These are phyloP conservation scores for Diceros bicornis DNA, from an alignment of 2,797 vertebrate genomes.

Conservation along the genomic window DNA sequence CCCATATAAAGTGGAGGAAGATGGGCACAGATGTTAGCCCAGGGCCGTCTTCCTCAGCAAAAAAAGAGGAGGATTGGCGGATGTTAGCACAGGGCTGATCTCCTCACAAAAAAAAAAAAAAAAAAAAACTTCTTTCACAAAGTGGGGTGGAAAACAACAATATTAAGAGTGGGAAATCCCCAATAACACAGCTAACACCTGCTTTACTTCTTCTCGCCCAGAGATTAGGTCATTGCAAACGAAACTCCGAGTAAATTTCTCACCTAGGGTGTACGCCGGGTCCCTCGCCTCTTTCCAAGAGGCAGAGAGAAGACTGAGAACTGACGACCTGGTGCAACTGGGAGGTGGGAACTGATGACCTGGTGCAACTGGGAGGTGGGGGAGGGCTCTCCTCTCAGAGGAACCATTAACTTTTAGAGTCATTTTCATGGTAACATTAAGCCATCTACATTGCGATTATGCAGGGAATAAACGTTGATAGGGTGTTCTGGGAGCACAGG, in stretches of 20 bases:
- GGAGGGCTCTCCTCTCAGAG: slow-evolving; percentile 1
- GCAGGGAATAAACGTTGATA: slow-evolving; percentile 5
- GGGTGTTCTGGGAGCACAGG: neutral
- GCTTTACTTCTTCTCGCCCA: neutral
- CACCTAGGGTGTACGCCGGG: too few species aligned
- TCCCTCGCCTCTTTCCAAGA: neutral
- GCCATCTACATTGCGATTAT: slow-evolving; percentile 70
- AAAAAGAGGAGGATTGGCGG: too few species aligned
- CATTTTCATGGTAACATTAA: slow-evolving; percentile 72
- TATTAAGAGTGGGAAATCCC: neutral
- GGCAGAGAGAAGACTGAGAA: neutral
- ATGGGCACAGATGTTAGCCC: too few species aligned
- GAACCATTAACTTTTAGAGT: slow-evolving; percentile 72
- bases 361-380: neutral
- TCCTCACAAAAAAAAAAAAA: too few species aligned
- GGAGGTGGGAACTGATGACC: neutral
- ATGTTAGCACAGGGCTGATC: too few species aligned
- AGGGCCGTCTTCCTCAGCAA: too few species aligned
- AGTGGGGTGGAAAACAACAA: neutral
- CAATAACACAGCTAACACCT: neutral
- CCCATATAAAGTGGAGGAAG: too few species aligned
- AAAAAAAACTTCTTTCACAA: slow-evolving; percentile 11
- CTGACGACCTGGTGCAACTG: neutral
- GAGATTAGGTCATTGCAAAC: neutral
- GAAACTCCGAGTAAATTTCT: neutral